Evolutionary conservation across 1,140 invertebrate genomes (phyloP).

Genomic region (Drosophila tsacasi): DNA sequence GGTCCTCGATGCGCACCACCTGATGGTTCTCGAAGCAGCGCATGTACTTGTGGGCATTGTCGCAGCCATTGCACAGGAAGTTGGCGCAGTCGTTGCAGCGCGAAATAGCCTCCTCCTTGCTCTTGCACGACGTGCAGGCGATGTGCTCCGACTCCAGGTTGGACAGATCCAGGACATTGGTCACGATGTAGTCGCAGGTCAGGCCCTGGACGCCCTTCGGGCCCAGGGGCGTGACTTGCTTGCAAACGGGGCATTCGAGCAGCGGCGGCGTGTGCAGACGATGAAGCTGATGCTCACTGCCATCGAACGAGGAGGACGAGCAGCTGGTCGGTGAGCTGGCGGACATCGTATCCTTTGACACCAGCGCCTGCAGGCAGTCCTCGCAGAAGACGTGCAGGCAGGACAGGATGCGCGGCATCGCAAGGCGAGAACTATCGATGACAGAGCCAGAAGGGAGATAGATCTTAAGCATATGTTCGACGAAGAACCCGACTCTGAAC

Average conservation of each 20-base stretch:
- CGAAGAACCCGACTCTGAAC: not conserved
- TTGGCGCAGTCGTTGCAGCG: conserved; percentile 97
- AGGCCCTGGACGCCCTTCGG: conserved; percentile 90
- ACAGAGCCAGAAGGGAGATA: not conserved
- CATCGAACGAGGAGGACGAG: conserved; percentile 83
- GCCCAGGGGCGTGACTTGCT: conserved; percentile 92
- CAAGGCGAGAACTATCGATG: conserved; percentile 86
- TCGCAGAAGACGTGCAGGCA: conserved; percentile 98
- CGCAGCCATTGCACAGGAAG: conserved; percentile 96
- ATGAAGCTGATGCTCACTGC: conserved; percentile 63
- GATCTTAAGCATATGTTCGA: not conserved
- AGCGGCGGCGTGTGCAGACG: conserved; percentile 40
- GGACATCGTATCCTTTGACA: conserved; percentile 86
- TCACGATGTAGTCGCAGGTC: conserved; percentile 93
- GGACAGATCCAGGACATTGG: conserved; percentile 94
- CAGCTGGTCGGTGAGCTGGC: conserved; percentile 70
- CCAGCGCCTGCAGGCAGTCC: conserved; percentile 92
- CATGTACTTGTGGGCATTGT: conserved; percentile 97
- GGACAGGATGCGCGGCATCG: conserved; percentile 93
- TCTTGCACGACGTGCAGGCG: conserved; percentile 94
- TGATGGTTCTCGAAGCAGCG: conserved; percentile 96
- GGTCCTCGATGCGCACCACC: conserved; percentile 94
- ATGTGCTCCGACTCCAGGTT: conserved; percentile 91
- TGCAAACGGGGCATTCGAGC: conserved; percentile 91
- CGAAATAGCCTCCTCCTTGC: conserved; percentile 95